Conservation (phyloP, 2,888 invertebrate genomes). For the Serrognathus titanus region DNA sequence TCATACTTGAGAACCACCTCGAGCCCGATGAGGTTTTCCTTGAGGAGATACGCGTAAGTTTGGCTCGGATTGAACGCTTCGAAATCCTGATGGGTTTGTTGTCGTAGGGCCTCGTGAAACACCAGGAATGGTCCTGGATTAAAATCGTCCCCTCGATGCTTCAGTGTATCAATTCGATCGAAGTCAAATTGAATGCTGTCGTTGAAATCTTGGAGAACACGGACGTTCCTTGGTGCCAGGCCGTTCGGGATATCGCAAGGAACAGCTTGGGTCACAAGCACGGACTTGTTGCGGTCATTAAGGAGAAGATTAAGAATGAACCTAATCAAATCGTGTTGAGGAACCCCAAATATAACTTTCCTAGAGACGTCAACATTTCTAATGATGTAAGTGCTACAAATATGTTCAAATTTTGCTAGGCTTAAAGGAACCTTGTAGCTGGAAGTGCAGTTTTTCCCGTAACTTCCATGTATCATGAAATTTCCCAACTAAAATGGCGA, state of each 20-base stretch:
- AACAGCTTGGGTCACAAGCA: conserved; percentile 36
- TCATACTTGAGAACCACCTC: conserved; percentile 45
- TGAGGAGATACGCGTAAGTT: conserved; percentile 46
- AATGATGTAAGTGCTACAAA: conserved; percentile 41
- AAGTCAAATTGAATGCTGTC: conserved; percentile 32
- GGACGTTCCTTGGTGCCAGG: conserved; percentile 38
- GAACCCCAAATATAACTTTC: conserved; percentile 47
- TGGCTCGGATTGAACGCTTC: conserved; percentile 8
- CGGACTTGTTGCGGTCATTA: conserved; percentile 42
- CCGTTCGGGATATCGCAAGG: conserved; percentile 32
- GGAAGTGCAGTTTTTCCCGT: too few relatives aligned
- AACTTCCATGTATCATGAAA: too few relatives aligned
- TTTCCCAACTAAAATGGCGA: too few relatives aligned
- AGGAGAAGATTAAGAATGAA: conserved; percentile 43
- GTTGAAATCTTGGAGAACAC: conserved; percentile 32
- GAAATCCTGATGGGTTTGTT: neutral
- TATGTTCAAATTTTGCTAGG: too few relatives aligned
- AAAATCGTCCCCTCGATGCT: conserved; percentile 31
- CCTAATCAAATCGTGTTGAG: conserved; percentile 48
- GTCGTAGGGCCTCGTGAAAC: conserved; percentile 31
- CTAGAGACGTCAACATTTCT: conserved; percentile 30
- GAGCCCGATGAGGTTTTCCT: conserved; percentile 47
- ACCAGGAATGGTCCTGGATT: conserved; percentile 34
- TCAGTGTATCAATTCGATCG: conserved; percentile 32
- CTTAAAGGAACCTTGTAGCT: too few relatives aligned